Percentiles rank a stretch among this genome's conserved stretches.
These are phyloP conservation scores for Ceyx erithaca DNA, from an alignment of 2,797 vertebrate genomes.

Conservation along the genomic window DNA sequence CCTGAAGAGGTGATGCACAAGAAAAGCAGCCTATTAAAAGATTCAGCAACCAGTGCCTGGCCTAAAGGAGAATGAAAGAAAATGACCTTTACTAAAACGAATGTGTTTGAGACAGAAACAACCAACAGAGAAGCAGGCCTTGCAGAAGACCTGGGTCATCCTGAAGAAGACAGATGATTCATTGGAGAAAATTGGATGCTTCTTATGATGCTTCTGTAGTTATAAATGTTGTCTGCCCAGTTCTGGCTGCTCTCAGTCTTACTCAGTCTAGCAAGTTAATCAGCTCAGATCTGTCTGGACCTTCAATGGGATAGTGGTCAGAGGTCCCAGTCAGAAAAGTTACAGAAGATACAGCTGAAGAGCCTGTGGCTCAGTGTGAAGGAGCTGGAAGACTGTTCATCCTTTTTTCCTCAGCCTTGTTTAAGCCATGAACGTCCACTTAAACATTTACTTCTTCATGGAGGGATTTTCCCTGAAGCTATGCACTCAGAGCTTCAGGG, in stretches of 20 bases:
- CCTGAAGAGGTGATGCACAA: background rate
- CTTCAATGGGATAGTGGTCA: background rate
- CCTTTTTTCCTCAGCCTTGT: accelerated
- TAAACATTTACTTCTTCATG: background rate
- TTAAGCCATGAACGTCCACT: background rate
- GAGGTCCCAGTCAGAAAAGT: background rate
- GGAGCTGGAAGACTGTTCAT: background rate
- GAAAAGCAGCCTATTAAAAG: background rate
- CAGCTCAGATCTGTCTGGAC: background rate
- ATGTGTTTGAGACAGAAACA: background rate
- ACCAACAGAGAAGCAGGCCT: background rate
- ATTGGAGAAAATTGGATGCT: background rate
- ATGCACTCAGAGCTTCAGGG: background rate
- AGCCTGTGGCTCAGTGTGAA: accelerated
- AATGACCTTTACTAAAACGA: accelerated
- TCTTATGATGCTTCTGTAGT: background rate
- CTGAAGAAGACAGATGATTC: background rate
- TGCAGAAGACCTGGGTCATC: background rate
- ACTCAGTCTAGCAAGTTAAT: background rate
- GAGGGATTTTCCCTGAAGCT: background rate
- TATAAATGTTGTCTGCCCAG: background rate
- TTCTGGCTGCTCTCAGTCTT: background rate
- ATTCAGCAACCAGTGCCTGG: background rate
- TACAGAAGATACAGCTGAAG: background rate
- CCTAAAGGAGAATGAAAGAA: background rate